Percentiles rank a stretch among this genome's conserved stretches.
These are phyloP conservation scores for Anaspis maculata DNA, from an alignment of 2,888 invertebrate species.

Conservation along the genomic window DNA sequence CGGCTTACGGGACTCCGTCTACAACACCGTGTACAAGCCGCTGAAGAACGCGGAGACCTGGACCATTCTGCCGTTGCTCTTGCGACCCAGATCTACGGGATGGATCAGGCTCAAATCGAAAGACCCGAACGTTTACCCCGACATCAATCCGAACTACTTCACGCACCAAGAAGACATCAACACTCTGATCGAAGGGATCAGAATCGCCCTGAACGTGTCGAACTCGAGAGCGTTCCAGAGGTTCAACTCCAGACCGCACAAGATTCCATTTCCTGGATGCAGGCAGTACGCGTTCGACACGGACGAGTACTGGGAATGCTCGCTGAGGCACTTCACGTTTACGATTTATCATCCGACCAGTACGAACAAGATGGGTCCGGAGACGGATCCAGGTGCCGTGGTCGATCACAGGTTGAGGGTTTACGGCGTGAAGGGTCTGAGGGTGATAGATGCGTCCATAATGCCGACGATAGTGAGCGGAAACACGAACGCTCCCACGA, in stretches of 20 bases:
- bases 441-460: slow-evolving; percentile 78
- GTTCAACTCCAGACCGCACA: slow-evolving; percentile 71
- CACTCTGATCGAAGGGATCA: slow-evolving; percentile 74
- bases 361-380: slow-evolving; percentile 82
- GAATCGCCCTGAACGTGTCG: slow-evolving; percentile 72
- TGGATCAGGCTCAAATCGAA: slow-evolving; percentile 73
- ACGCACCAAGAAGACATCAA: slow-evolving; percentile 74
- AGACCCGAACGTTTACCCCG: slow-evolving; percentile 75
- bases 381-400: slow-evolving; percentile 64
- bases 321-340: slow-evolving; percentile 68
- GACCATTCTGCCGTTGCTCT: slow-evolving; percentile 70
- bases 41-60: slow-evolving; percentile 71
- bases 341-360: slow-evolving; percentile 80
- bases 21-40: slow-evolving; percentile 79
- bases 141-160: slow-evolving; percentile 89
- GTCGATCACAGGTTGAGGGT: slow-evolving; percentile 71
- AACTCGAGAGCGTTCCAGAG: slow-evolving; percentile 71
- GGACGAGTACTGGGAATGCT: slow-evolving; percentile 83
- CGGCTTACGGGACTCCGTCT: slow-evolving; percentile 69
- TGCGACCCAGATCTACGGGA: slow-evolving; percentile 83
- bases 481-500: slow-evolving; percentile 81
- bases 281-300: slow-evolving; percentile 61
- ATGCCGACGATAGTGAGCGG: slow-evolving; percentile 87
- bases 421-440: slow-evolving; percentile 66
- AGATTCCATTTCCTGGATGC: slow-evolving; percentile 77